A percentile compares a stretch with the other conserved stretches of the same genome.
Evolutionary conservation across 2,113 vertebrate species (phyloP).

Genomic region (Otocyon megalotis): DNA sequence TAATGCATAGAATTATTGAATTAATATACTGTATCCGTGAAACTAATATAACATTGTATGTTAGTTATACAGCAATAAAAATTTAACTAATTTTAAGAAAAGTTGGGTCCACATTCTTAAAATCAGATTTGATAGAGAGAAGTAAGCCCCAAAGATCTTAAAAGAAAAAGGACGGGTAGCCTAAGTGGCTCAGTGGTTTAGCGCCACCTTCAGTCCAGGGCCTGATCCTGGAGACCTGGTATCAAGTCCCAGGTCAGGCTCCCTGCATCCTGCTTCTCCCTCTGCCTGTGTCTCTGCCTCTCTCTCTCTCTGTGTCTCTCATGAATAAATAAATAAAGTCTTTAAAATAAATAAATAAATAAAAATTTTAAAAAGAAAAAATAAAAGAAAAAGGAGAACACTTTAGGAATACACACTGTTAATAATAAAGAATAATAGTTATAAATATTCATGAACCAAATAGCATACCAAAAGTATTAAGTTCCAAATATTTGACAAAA

Average conservation of each 20-base stretch:
- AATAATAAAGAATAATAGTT: background rate
- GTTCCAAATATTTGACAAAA: background rate
- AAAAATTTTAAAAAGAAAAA: too few species aligned
- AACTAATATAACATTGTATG: background rate
- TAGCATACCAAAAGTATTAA: background rate
- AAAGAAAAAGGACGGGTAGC: background rate
- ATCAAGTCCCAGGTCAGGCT: fast-evolving
- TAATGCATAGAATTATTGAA: background rate
- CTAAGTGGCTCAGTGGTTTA: too few species aligned
- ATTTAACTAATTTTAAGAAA: background rate
- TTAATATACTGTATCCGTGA: background rate
- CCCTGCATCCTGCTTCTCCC: too few species aligned
- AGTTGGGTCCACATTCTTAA: background rate
- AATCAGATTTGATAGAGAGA: background rate
- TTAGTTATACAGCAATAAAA: background rate
- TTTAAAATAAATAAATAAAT: too few species aligned
- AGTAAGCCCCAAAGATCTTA: background rate
- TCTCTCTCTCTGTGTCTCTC: too few species aligned
- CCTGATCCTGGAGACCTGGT: too few species aligned
- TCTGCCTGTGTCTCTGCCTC: too few species aligned
- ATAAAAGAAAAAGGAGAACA: background rate
- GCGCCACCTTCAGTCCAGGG: too few species aligned
- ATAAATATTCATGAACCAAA: background rate
- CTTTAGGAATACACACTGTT: background rate
- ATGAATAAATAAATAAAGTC: too few species aligned